Base-by-base conservation (phyloP, 2,113 vertebrate species). In the Sinocyclocheilus maitianheensis region DNA sequence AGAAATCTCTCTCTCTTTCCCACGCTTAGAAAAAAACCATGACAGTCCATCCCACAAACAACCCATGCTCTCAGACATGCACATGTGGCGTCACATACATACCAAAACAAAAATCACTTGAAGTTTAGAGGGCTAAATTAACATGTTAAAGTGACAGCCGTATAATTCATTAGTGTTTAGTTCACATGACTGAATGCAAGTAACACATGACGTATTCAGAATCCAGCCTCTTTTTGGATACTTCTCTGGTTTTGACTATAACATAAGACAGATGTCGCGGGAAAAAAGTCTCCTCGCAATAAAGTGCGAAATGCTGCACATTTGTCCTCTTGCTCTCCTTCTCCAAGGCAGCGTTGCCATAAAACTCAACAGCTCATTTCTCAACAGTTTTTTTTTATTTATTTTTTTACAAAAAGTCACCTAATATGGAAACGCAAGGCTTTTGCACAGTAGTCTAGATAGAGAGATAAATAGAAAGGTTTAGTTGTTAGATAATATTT, bases 21-120 rank as follows among this genome's bases (percentile, higher is more conserved):
- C 85, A 77, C 83, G 82, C 77, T 82, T 22, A 72, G 62, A 84
- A 85, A 87, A 88, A 83, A 48, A 75, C 3, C 51, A 24, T 30
- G 26, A 58, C 75, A 58, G 46, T 78, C 43, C 75, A 60, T 83
- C 37, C 55, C 69, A 81, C 20, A 79, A 74, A 76, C 81, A 80
- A n/a, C 76, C 84, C 10, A 26, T 26, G 74, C 74, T 77, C 74
- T 77, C 30, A 60, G 48, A 63, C 40, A 75, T 40, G 20, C 26
- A 71, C 22, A 30, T 30, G 30, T 30, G 30, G 30, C 2, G 30
- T 7, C 82, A 18, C 53, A 75, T 53, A 76, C 53, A 37, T 30
- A 72, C n/a, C 6, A 53, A 77, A 55, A 20, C 1, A 22, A 72
- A 65, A 12, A 22, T 4, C 2, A 72, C 40, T 72, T 20, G 3